These are phyloP conservation scores for Todus mexicanus DNA, from an alignment of 2,797 vertebrate genomes.

Conservation along the genomic window DNA sequence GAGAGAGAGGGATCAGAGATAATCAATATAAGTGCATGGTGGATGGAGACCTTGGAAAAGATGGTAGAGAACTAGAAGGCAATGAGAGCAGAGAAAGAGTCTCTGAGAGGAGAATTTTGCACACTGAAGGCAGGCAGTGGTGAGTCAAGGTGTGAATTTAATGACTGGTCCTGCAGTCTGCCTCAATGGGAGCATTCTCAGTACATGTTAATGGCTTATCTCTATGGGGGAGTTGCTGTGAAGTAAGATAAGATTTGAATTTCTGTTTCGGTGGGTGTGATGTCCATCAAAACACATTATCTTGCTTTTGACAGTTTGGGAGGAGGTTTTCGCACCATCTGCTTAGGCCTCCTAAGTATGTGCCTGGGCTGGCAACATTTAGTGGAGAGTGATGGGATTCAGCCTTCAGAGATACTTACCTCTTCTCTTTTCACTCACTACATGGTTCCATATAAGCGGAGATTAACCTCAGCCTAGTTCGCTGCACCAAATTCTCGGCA, in stretches of 20 bases:
- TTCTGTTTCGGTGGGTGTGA: background rate
- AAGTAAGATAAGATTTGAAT: conserved; percentile 11
- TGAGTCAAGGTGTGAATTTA: background rate
- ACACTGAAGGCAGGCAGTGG: background rate
- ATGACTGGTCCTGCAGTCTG: background rate
- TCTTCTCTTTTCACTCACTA: background rate
- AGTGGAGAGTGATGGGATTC: background rate
- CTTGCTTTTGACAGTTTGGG: conserved; percentile 13
- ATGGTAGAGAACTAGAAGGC: background rate
- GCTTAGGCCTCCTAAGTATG: background rate
- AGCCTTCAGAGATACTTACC: background rate
- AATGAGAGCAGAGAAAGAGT: background rate
- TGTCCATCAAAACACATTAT: conserved; percentile 28
- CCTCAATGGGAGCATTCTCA: background rate
- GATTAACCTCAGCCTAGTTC: background rate
- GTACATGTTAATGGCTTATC: background rate
- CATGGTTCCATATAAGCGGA: background rate
- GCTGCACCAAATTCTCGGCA: background rate
- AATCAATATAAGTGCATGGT: background rate
- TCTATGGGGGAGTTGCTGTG: background rate
- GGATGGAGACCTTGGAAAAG: background rate
- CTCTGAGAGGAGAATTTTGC: background rate
- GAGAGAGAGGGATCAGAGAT: background rate
- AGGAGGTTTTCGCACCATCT: conserved; percentile 35
- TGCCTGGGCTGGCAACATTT: background rate